phyloP scores from a whole-genome alignment of 2,113 vertebrate species.

The Psilopogon haemacephalus region DNA sequence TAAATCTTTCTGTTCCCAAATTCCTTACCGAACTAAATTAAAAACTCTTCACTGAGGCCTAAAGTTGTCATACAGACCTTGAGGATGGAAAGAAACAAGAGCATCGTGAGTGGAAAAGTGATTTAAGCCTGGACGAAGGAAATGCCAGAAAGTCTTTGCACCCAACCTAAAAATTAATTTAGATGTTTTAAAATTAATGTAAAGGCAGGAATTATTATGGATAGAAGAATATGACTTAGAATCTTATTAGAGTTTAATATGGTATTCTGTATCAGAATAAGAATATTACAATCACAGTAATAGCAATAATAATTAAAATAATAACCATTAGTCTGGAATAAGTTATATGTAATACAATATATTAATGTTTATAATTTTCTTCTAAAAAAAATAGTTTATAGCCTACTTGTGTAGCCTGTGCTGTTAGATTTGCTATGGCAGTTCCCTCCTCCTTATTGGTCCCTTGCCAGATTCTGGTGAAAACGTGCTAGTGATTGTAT shows the following conservation, averaged over 20 bases:
- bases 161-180: neutral
- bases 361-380: neutral
- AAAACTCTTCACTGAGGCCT: neutral
- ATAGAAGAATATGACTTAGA: neutral
- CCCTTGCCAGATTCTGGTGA: neutral
- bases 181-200: neutral
- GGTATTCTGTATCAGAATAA: neutral
- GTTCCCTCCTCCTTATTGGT: neutral
- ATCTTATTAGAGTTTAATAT: neutral
- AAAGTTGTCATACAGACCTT: neutral
- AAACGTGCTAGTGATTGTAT: neutral
- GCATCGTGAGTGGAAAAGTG: neutral
- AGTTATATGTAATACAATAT: neutral
- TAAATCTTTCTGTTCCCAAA: neutral
- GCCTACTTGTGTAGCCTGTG: neutral
- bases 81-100: neutral
- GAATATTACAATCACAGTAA: neutral
- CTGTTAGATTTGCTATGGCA: neutral
- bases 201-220: neutral
- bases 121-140: neutral
- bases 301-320: neutral
- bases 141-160: neutral
- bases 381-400: neutral
- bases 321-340: neutral
- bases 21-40: neutral